These are phyloP conservation scores for Rotaria macrura DNA, from an alignment of 2,888 invertebrate genomes.

Conservation along the genomic window DNA sequence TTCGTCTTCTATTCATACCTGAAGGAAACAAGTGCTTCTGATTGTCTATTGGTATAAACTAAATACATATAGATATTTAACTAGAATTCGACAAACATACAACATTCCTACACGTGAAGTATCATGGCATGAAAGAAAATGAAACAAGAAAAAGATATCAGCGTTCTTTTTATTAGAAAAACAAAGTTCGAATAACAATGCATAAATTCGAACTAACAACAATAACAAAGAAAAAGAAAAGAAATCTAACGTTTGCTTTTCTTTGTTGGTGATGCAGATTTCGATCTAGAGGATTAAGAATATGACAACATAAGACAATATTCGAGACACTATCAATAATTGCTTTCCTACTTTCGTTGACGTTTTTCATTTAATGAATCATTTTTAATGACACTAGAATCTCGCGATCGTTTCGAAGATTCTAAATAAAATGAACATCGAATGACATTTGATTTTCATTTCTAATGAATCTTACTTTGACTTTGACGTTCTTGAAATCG, in stretches of 20 bases:
- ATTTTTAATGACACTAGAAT: not conserved
- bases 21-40: not conserved
- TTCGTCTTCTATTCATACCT: no score
- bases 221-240: not conserved
- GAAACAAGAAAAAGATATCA: not conserved
- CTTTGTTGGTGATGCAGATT: not conserved
- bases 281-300: not conserved
- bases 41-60: not conserved
- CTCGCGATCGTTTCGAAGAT: not conserved
- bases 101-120: not conserved
- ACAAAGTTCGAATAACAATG: slow-evolving; percentile 8
- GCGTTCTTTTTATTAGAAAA: not conserved
- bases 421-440: not conserved
- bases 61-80: not conserved
- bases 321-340: no score
- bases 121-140: not conserved
- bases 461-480: not conserved
- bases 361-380: not conserved
- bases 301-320: no score
- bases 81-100: not conserved
- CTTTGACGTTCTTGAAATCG: not conserved
- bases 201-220: not conserved
- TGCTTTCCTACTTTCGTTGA: not conserved
- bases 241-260: not conserved
- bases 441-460: not conserved